Evolutionary conservation across 1,140 invertebrate genomes (phyloP).

Genomic region (Magallana angulata): DNA sequence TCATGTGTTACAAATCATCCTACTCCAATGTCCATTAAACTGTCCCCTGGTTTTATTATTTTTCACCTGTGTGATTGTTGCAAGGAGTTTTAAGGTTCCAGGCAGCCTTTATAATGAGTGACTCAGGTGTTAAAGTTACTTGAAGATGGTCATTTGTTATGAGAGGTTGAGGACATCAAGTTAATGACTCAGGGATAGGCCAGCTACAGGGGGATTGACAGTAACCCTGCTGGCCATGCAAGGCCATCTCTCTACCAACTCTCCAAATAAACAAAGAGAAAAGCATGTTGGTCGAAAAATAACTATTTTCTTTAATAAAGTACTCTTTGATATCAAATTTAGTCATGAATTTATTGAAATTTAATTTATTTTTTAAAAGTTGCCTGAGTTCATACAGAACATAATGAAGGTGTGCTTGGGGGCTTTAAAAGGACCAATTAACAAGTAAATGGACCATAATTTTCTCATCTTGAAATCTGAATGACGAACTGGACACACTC

Average conservation of each 20-base stretch:
- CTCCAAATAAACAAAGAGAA: no score
- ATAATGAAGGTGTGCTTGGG: not conserved
- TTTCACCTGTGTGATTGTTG: not conserved
- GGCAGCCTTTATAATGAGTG: not conserved
- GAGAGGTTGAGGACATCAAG: not conserved
- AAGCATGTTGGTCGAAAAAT: no score
- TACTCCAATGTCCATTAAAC: constrained; percentile 8
- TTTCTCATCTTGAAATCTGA: constrained; percentile 21
- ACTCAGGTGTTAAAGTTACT: constrained; percentile 19
- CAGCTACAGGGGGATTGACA: not conserved
- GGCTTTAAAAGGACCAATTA: not conserved
- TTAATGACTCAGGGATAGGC: not conserved
- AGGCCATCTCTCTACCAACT: not conserved
- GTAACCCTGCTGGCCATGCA: not conserved
- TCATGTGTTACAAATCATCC: not conserved
- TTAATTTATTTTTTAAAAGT: no score
- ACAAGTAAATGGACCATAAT: not conserved
- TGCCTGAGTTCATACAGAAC: no score
- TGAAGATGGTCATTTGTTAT: constrained; percentile 14
- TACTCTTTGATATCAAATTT: no score
- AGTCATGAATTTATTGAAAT: no score
- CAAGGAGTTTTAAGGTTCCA: not conserved
- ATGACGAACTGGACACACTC: constrained; percentile 9
- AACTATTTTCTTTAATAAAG: no score
- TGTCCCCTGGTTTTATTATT: not conserved